Evolutionary conservation across 2,888 invertebrate genomes (phyloP), one percentile per base, ranked within the genome.

Genomic region (Acronicta alni): DNA sequence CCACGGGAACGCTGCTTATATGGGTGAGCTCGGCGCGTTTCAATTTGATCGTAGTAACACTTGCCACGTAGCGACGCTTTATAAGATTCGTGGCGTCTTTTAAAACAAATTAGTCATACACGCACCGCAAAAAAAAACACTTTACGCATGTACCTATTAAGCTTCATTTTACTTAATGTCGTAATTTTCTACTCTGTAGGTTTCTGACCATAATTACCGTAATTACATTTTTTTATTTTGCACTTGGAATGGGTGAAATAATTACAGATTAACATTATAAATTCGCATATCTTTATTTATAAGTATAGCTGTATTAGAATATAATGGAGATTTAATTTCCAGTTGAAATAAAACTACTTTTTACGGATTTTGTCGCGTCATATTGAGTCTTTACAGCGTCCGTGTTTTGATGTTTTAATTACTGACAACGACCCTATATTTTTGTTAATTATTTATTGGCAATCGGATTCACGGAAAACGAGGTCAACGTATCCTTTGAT

Each of bases 141-240:
- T 51, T 58, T 30, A 57, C 23, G 48, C 43, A 38, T 42, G 9
- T 38, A n/a, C n/a, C n/a, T n/a, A 41, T 16, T 38, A 41, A 7
- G 15, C 9, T 44, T 56, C 16, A 65, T 57, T 53, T 49, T 48
- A 2, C 44, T 44, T 52, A 41, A 56, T 41, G 37, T 53, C 39
- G 45, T 60, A 49, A 60, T 65, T 66, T 47, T 52, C 16, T 57
- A 63, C 47, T 49, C 41, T 14, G 38, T 43, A 32, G 42, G 16
- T 55, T 65, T 66, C 51, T 70, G 46, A 55, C 37, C 42, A 52
- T 66, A 67, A 15, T 35, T 16, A 51, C n/a, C 38, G 52, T 57
- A 48, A 57, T 57, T 52, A 67, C 15, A 16, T 51, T 46, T 61
- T n/a, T 61, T 54, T 39, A 43, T 42, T 51, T 54, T 20, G 2